Evolutionary conservation across 2,888 invertebrate species (phyloP), one percentile per base, ranked within the genome.

Genomic region (Rotaria socialis): DNA sequence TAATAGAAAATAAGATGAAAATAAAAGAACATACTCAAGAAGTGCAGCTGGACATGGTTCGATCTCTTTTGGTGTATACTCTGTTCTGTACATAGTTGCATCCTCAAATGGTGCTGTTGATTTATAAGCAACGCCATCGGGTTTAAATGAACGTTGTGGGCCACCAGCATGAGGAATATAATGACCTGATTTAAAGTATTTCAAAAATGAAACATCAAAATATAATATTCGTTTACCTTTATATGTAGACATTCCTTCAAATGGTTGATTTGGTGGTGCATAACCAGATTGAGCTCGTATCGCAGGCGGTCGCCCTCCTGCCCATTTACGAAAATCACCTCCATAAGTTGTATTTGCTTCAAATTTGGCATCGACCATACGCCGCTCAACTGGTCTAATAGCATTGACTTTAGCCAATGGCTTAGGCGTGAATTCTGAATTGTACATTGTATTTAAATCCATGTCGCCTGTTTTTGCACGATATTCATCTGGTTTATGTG

Each of bases 241-340:
- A 87, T 90, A 89, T 56, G 90, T 91, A n/a, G 90, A 88, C 60
- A 88, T 88, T 55, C 91, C 91, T 86, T 91, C 90, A 88, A 91
- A 91, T 84, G 90, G 90, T 22, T 89, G 90, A 11, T 88, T 88
- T 56, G 89, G 90, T 56, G 90, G 89, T 43, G 88, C 87, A 87
- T 91, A 91, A 50, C 85, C 85, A n/a, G 85, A 84, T 35, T 89
- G 90, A 0, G 89, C 88, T 85, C 88, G 88, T 86, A 88, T 88
- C 22, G 87, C 88, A 10, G 89, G 87, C 7, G 89, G 88, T 86
- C 89, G 88, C n/a, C 88, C 88, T 84, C 88, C 88, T 27, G 89
- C 88, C 90, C 89, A 90, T 87, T 89, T 89, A 67, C 88, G 88
- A 89, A 88, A 90, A 87, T 90, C 90, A 19, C 88, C 85, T n/a